Base-by-base conservation (phyloP, 2,113 vertebrate species). In the Crotophaga sulcirostris region DNA sequence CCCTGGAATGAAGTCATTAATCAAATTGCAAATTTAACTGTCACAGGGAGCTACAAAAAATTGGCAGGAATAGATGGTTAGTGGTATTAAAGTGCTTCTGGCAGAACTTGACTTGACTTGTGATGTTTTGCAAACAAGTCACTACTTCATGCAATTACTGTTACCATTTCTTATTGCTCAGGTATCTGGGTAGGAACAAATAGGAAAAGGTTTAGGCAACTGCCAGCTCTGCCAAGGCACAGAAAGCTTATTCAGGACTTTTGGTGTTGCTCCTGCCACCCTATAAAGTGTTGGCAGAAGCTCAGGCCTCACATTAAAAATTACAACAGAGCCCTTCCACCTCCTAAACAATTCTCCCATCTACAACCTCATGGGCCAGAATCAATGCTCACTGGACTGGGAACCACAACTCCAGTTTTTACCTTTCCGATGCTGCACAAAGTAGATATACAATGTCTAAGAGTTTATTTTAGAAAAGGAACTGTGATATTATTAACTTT, bases 1-100 rank as follows among this genome's bases (percentile, higher is more conserved):
- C 38, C 9, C 59, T 83, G 52, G 40, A 93, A 94, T 90, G 66
- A 81, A 81, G 36, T 86, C 74, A 82, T 95, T 96, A 84, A 96
- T 95, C 72, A 96, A 72, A 93, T 67, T 79, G 75, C 9, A 80
- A 88, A 82, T 70, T 51, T 90, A 91, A 88, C 63, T 84, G 84
- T 63, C 51, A 77, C 1, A 6, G 15, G 17, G 18, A 89, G 58
- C 90, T 97, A 96, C 52, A 86, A 40, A 49, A 60, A 95, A 38
- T 38, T 89, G 47, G 74, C 84, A 90, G 49, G 75, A 90, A 63
- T 51, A 90, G 74, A 58, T 73, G 77, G 70, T 60, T 56, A 38
- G 64, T 64, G 58, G 49, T 21, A 67, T 38, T 40, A 84, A 86
- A 83, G 21, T 12, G 42, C 93, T 88, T 54, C 84, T 93, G 55